A percentile compares a stretch with the other conserved stretches of the same genome.
Evolutionary conservation across 2,113 vertebrate species (phyloP).

Genomic region (Cygnus atratus): DNA sequence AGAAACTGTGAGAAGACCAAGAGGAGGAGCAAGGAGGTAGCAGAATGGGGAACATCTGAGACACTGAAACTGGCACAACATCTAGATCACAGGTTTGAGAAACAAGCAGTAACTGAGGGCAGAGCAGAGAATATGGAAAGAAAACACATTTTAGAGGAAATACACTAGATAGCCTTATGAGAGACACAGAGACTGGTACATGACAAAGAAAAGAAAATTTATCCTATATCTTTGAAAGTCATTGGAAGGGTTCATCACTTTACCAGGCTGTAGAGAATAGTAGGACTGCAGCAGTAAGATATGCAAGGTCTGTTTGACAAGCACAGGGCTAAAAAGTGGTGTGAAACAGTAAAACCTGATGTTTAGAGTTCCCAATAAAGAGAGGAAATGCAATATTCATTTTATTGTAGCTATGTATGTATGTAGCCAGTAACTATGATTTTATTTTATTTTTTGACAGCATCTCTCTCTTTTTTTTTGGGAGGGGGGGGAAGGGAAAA

Average conservation of each 20-base stretch:
- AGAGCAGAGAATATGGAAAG: not conserved
- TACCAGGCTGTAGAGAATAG: not conserved
- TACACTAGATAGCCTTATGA: not conserved
- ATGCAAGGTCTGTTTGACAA: not conserved
- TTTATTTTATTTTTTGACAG: not conserved
- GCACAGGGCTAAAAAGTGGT: not conserved
- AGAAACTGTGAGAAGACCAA: not conserved
- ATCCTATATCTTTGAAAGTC: not conserved
- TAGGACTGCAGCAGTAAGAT: not conserved
- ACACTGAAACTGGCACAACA: fast-evolving
- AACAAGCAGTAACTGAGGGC: not conserved
- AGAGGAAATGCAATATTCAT: not conserved
- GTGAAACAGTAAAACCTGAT: not conserved
- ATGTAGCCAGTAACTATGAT: not conserved
- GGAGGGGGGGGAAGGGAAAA: too few relatives aligned
- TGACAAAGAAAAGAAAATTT: not conserved
- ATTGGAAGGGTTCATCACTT: not conserved
- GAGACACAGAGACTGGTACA: not conserved
- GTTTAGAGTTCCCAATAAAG: not conserved
- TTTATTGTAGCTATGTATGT: not conserved
- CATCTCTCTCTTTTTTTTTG: not conserved
- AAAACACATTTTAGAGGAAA: not conserved
- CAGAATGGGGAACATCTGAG: not conserved
- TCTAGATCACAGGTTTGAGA: fast-evolving
- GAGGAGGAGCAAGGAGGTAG: not conserved